Evolutionary conservation across 2,113 vertebrate genomes (phyloP), one percentile per base, ranked within the genome.

Genomic region (Falco punctatus): DNA sequence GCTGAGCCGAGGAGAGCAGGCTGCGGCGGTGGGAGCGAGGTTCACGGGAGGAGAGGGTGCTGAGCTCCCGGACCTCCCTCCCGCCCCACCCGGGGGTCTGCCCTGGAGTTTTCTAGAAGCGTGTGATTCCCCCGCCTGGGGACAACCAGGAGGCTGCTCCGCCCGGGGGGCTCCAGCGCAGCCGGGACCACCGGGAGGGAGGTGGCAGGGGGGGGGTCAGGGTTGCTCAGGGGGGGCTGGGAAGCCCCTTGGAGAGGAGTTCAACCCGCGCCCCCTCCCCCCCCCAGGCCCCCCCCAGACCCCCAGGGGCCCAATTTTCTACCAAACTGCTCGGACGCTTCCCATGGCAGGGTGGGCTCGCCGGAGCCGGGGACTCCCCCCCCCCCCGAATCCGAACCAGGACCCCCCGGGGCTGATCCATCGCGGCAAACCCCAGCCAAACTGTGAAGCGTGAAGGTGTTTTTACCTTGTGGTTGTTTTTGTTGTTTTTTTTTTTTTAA

Each of bases 71-170:
- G 35, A 35, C 35, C 57, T 55, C 30, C 0, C 57, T 55, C 30
- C 0, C 15, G 3, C 32, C 32, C 4, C 1, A 67, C 17, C 22
- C 15, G 10, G 17, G 75, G 35, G 28, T 78, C 46, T 26, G 75
- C 59, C 26, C 10, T 28, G 17, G 13, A 22, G 2, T 52, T 30
- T 65, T 22, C 44, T 55, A 3, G 6, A 3, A 12, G 15, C 0
- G 2, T 3, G 18, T 23, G 2, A 1, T 13, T n/a, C 28, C 42
- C 44, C 58, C 5, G 8, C 35, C 33, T 2, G 61, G 40, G 35
- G 35, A 27, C 33, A 62, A 33, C 59, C 59, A 18, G 28, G n/a
- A 27, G 38, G 38, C 38, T 38, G 38, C 38, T 38, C 38, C 38
- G 42, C 42, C 42, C 42, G 42, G 42, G 11, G 42, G 42, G 42